A percentile compares a stretch with the other conserved stretches of the same genome.
Evolutionary conservation across 2,797 vertebrate species (phyloP).

Genomic region (Macroramphosus scolopax): DNA sequence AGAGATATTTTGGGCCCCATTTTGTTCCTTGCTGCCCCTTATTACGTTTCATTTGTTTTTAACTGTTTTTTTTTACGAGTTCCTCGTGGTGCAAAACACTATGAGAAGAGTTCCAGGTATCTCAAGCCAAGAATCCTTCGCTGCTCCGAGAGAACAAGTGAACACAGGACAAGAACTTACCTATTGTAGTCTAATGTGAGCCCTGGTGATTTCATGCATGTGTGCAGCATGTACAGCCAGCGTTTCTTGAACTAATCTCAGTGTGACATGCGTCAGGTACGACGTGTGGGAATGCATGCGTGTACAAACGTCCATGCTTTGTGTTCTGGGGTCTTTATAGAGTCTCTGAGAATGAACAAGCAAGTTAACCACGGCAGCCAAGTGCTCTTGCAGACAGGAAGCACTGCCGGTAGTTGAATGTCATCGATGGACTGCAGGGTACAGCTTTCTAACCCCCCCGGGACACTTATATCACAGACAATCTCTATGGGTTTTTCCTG

Average conservation of each 20-base stretch:
- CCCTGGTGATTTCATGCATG: slow-evolving; percentile 16
- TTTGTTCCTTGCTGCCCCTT: slow-evolving; percentile 53
- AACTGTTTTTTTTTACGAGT: slow-evolving; percentile 74
- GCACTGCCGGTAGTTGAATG: slow-evolving; percentile 25
- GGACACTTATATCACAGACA: slow-evolving; percentile 18
- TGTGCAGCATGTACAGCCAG: not conserved
- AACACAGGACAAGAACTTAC: slow-evolving; percentile 48
- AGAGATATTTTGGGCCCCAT: slow-evolving; percentile 59
- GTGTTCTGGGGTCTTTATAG: no score
- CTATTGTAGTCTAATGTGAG: slow-evolving; percentile 40
- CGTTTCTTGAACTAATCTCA: no score
- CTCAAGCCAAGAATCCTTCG: slow-evolving; percentile 48
- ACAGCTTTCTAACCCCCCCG: slow-evolving; percentile 16
- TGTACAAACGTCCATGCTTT: no score
- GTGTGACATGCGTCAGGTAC: no score
- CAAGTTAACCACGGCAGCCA: slow-evolving; percentile 23
- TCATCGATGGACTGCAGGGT: slow-evolving; percentile 3
- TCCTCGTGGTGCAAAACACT: slow-evolving; percentile 55
- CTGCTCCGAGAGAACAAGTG: slow-evolving; percentile 59
- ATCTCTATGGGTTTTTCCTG: slow-evolving; percentile 37
- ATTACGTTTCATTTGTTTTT: slow-evolving; percentile 61
- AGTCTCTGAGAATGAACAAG: slow-evolving; percentile 16
- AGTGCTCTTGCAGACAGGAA: slow-evolving; percentile 29
- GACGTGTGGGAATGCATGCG: no score
- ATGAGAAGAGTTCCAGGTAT: slow-evolving; percentile 62